phyloP scores from a whole-genome alignment of 2,888 invertebrate species.

The Hemicrepidius hirtus region DNA sequence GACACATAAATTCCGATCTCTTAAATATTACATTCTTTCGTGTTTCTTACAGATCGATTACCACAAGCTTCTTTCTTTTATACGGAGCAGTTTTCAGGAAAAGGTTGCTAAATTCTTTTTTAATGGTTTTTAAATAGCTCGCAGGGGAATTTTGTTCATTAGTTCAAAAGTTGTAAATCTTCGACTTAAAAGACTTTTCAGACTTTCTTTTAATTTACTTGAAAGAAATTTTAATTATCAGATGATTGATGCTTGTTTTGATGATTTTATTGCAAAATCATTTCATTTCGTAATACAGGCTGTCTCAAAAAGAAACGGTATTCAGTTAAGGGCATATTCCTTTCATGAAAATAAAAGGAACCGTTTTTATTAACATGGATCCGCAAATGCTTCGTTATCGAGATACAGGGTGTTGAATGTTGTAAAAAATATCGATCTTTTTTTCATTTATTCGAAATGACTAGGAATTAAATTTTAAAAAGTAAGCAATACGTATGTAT shows the following conservation, averaged over 20 bases:
- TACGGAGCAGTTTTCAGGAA: constrained; percentile 3
- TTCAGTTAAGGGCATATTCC: too few relatives aligned
- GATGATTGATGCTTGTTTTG: background rate
- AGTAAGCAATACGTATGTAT: too few relatives aligned
- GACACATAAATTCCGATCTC: constrained; percentile 35
- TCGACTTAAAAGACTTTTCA: constrained; percentile 4
- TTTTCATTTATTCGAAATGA: too few relatives aligned
- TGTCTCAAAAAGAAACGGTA: too few relatives aligned
- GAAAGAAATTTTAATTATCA: background rate
- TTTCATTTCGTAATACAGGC: too few relatives aligned
- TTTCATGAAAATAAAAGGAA: too few relatives aligned
- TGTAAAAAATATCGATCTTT: too few relatives aligned
- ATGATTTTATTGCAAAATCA: background rate
- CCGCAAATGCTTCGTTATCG: too few relatives aligned
- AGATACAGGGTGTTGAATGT: too few relatives aligned
- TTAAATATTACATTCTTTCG: constrained; percentile 35
- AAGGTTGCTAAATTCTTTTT: constrained; percentile 1
- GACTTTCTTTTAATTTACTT: constrained; percentile 8
- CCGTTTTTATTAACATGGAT: too few relatives aligned
- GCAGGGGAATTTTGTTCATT: constrained; percentile 4
- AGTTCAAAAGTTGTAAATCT: background rate
- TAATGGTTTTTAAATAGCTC: constrained; percentile 36
- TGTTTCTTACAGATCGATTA: constrained; percentile 16
- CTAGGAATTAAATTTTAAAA: too few relatives aligned
- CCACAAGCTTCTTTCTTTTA: too few relatives aligned